Base-by-base conservation (phyloP, 2,113 vertebrate genomes). In the Meles meles region DNA sequence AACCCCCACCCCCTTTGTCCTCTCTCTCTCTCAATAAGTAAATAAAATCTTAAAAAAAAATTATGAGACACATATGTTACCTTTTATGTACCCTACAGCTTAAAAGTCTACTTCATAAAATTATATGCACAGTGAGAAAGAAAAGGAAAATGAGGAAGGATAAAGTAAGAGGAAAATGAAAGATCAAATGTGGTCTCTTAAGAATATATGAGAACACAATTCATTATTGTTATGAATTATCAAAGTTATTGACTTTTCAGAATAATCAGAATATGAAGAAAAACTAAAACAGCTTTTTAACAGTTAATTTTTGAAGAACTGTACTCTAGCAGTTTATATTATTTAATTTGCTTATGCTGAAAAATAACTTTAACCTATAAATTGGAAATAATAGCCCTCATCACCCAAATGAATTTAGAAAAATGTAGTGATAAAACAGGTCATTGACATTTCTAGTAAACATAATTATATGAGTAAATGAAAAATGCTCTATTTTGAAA, bases 361-460 rank as follows among this genome's bases (percentile, higher is more conserved):
- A 93, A 95, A 91, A 55, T 72, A 85, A 59, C 23, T 88, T 93
- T 85, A 81, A 69, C 7, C 11, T 85, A 80, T 67, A 90, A 80
- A 55, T 74, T 93, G 47, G 91, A 91, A 88, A 98, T 59, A 74
- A 88, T 88, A 95, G 69, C 18, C 21, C 1, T 94, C 3, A 81
- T 81, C 44, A 77, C 44, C 27, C 11, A 97, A 44, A 85, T 71
- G 49, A 92, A 77, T 95, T 95, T 57, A 69, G 57, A 93, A 96
- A 94, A 76, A 27, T 37, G 34, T 93, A 88, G 29, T 93, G 63
- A 80, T 47, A 94, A 27, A 61, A 96, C 0, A 97, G 63, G 65
- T 86, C 79, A 95, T 15, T 97, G 83, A 77, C 37, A 89, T 65
- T 88, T 94, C 94, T 65, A 89, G 37, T 77, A 95, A 97, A 91